These are phyloP conservation scores for Drosophila willistoni DNA, from an alignment of 1,140 invertebrate genomes.

Conservation along the genomic window DNA sequence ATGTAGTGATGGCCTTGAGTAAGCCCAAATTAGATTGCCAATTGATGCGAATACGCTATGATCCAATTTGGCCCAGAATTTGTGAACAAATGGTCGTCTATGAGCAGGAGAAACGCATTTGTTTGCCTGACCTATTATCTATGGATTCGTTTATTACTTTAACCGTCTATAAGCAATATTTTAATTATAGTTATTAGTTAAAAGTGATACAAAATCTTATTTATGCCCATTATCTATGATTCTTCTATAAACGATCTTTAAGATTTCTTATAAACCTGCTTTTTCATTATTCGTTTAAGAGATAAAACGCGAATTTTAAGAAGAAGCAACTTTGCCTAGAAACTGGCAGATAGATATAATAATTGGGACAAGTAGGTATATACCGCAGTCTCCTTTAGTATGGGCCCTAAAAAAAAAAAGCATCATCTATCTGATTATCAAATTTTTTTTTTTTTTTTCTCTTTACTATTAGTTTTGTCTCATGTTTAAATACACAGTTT, in stretches of 20 bases:
- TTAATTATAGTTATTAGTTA: slow-evolving; percentile 66
- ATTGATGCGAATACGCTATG: slow-evolving; percentile 50
- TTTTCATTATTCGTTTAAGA: too few relatives aligned
- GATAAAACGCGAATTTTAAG: too few relatives aligned
- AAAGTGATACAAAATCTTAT: not conserved
- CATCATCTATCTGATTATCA: not conserved
- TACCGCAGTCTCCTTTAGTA: too few relatives aligned
- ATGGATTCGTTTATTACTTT: slow-evolving; percentile 55
- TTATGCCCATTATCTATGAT: not conserved
- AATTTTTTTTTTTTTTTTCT: not conserved
- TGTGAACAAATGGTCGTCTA: slow-evolving; percentile 72
- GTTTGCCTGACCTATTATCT: slow-evolving; percentile 56
- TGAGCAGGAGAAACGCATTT: slow-evolving; percentile 59
- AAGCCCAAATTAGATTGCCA: slow-evolving; percentile 56
- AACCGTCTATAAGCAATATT: slow-evolving; percentile 63
- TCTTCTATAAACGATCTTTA: not conserved
- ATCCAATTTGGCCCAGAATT: slow-evolving; percentile 53
- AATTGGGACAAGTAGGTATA: too few relatives aligned
- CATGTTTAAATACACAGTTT: slow-evolving; percentile 58
- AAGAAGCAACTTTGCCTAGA: too few relatives aligned
- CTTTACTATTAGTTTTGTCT: slow-evolving; percentile 11
- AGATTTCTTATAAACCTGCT: too few relatives aligned
- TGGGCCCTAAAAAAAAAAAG: not conserved
- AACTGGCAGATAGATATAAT: too few relatives aligned
- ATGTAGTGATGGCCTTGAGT: slow-evolving; percentile 47